Conservation (phyloP, 1,140 invertebrate genomes). For the Scaptomyza graminum region DNA sequence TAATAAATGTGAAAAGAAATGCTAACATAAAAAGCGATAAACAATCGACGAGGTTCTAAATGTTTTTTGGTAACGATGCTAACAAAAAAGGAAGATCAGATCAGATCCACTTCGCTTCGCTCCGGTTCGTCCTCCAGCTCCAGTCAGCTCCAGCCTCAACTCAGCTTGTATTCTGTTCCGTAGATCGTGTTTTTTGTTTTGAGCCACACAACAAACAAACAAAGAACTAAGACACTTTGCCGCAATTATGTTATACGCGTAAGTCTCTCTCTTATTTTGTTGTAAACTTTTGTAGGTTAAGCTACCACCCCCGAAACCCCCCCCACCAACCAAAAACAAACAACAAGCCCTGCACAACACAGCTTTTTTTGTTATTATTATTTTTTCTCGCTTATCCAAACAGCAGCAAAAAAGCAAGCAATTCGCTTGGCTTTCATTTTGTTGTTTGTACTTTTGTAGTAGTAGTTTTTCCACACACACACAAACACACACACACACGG, state of each 20-base stretch:
- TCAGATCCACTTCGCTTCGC: constrained; percentile 21
- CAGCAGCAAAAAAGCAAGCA: constrained; percentile 12
- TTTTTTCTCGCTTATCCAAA: constrained; percentile 42
- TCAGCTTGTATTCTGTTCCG: constrained; percentile 51
- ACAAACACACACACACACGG: constrained; percentile 31
- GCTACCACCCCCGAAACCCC: constrained; percentile 27
- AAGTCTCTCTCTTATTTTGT: constrained; percentile 73
- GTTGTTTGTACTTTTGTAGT: constrained; percentile 28
- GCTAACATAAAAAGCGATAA: constrained; percentile 44
- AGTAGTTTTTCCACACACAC: constrained; percentile 44
- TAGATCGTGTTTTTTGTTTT: constrained; percentile 66
- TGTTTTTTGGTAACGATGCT: constrained; percentile 73
- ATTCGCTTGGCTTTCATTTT: constrained; percentile 42
- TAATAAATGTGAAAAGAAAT: constrained; percentile 28
- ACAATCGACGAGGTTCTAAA: constrained; percentile 52
- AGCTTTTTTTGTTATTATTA: constrained; percentile 50
- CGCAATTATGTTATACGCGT: constrained; percentile 79
- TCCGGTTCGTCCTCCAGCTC: constrained; percentile 21
- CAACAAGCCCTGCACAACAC: constrained; percentile 35
- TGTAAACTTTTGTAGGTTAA: constrained; percentile 66
- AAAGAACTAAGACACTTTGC: constrained; percentile 76
- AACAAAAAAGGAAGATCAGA: constrained; percentile 52
- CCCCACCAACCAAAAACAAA: constrained; percentile 12
- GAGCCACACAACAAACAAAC: constrained; percentile 49
- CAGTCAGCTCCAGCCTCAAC: constrained; percentile 25